phyloP scores from a whole-genome alignment of 1,140 invertebrate genomes.

The Ridgeia piscesae region DNA sequence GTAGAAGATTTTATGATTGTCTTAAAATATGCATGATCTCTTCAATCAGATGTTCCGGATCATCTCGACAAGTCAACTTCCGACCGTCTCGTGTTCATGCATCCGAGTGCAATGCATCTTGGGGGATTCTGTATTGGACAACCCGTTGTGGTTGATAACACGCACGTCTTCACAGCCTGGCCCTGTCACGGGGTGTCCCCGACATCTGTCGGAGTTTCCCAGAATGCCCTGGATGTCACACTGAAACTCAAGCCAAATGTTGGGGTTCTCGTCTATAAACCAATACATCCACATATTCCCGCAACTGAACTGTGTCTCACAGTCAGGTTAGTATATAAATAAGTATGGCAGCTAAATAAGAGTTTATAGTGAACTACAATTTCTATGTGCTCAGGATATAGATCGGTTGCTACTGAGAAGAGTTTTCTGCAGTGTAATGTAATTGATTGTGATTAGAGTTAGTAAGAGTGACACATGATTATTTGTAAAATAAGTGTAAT shows the following conservation, averaged over 20 bases:
- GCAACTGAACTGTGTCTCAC: neutral
- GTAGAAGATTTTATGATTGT: slow-evolving; percentile 6
- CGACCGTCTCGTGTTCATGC: neutral
- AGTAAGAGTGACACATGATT: too few species aligned
- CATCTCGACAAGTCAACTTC: neutral
- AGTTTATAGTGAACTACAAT: too few species aligned
- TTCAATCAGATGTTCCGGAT: slow-evolving; percentile 13
- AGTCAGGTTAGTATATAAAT: neutral
- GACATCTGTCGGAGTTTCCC: neutral
- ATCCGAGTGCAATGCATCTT: slow-evolving; percentile 3
- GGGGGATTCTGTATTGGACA: neutral
- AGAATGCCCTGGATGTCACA: neutral
- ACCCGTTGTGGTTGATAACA: slow-evolving; percentile 1
- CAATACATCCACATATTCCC: neutral
- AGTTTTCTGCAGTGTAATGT: too few species aligned
- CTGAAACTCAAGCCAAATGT: neutral
- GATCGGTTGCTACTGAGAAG: too few species aligned
- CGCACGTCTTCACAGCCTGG: slow-evolving; percentile 1
- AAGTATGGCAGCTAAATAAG: too few species aligned
- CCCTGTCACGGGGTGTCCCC: neutral
- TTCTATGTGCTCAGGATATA: too few species aligned
- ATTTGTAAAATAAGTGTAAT: too few species aligned
- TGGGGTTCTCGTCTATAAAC: neutral
- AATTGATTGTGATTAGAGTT: too few species aligned
- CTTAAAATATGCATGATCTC: neutral